These are phyloP conservation scores for Montipora capitata DNA, from an alignment of 92 coral and sea anemone genomes.

Conservation along the genomic window DNA sequence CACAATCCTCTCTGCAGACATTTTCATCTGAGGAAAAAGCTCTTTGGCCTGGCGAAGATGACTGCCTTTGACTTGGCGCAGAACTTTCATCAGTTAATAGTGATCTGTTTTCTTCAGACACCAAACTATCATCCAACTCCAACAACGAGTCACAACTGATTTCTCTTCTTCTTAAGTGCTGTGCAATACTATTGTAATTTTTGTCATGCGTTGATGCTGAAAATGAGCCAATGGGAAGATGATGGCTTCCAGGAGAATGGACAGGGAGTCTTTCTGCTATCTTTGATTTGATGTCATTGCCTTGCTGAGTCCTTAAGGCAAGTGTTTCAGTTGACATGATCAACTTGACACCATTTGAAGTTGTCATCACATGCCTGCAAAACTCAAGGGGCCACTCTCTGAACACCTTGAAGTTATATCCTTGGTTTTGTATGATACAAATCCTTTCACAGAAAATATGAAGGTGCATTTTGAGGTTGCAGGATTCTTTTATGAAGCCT, in stretches of 20 bases:
- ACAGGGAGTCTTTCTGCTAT: background rate
- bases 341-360: background rate
- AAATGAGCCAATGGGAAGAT: background rate
- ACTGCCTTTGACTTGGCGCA: background rate
- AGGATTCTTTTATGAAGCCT: background rate
- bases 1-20: background rate
- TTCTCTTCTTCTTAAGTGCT: constrained; percentile 1
- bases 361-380: background rate
- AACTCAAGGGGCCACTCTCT: constrained; percentile 36
- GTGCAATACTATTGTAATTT: constrained; percentile 22
- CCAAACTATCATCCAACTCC: background rate
- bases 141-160: constrained; percentile 3
- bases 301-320: constrained; percentile 21
- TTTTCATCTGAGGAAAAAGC: background rate
- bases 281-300: constrained; percentile 11
- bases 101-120: background rate
- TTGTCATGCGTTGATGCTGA: background rate
- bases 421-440: constrained; percentile 30
- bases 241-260: background rate
- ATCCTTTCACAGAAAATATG: constrained; percentile 44
- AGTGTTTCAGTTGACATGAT: background rate
- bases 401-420: constrained; percentile 16
- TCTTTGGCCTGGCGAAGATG: background rate
- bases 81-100: background rate
- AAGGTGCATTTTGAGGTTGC: constrained; percentile 26